A percentile compares a stretch with the other conserved stretches of the same genome.
These are phyloP conservation scores for Pyxicephalus adspersus DNA, from an alignment of 2,113 vertebrate species.

Conservation along the genomic window DNA sequence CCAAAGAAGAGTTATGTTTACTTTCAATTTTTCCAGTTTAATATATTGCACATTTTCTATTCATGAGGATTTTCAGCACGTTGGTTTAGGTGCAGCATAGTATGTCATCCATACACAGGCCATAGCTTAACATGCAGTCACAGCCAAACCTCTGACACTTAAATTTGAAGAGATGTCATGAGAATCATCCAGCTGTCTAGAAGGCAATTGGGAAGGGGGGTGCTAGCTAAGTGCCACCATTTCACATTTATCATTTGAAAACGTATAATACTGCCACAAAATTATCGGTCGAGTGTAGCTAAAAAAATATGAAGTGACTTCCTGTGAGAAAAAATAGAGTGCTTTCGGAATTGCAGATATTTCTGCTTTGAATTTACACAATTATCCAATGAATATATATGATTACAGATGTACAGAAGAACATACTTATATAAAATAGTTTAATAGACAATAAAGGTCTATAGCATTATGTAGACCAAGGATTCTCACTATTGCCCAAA, in stretches of 20 bases:
- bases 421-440: too few relatives aligned
- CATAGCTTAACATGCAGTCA: neutral
- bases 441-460: too few relatives aligned
- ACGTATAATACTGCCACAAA: neutral
- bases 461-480: too few relatives aligned
- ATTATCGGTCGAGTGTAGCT: neutral
- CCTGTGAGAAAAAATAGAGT: neutral
- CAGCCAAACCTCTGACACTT: neutral
- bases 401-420: too few relatives aligned
- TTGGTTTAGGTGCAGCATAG: neutral
- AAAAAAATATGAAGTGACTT: neutral
- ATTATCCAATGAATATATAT: too few relatives aligned
- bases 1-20: too few relatives aligned
- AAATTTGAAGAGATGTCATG: slow-evolving; percentile 4
- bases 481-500: too few relatives aligned
- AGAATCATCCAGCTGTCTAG: neutral
- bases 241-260: slow-evolving; percentile 8
- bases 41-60: neutral
- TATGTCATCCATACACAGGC: neutral
- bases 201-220: neutral
- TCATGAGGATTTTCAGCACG: neutral
- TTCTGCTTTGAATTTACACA: too few relatives aligned
- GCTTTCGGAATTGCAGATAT: too few relatives aligned
- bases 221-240: neutral
- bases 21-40: too few relatives aligned